Base-by-base conservation (phyloP, 2,797 vertebrate genomes). In the Leptodactylus fallax region DNA sequence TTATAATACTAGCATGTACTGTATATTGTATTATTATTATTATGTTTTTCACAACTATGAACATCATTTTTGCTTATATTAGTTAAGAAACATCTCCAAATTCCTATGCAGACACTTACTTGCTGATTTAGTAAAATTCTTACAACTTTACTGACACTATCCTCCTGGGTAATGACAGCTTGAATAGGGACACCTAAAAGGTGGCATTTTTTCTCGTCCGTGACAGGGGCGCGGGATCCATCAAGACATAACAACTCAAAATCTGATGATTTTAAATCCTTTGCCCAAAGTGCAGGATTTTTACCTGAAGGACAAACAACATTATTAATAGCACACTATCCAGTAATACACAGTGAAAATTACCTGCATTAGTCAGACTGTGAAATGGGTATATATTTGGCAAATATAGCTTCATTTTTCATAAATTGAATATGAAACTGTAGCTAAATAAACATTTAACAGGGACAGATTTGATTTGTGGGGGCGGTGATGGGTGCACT, bases 231-330 rank as follows among this genome's bases (percentile, higher is more conserved):
- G 51, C 90, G 91, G 13, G n/a, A 61, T 0, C 94, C 95, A 0
- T 90, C 81, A 0, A 93, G 95, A 90, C 98, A 98, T 87, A 99
- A 93, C 85, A 99, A 87, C 90, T 94, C 76, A 77, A 95, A 98
- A 0, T 96, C 79, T 0, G 86, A 79, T 21, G 89, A 90, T 76
- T 86, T 91, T 85, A 95, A 91, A 16, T 87, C 6, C 89, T 91
- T 93, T 58, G 94, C 94, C 95, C 95, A 95, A 0, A 45, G 56
- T 27, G 91, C 92, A 36, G 82, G 83, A 51, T 88, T 95, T 88
- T 72, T 93, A 63, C 94, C 95, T 95, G 63, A 56, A 56, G 85
- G 84, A 45, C 19, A 88, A 36, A 79, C 14, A 36, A 60, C 11
- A 77, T n/a, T 11, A 74, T 47, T 11, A 21, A 19, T n/a, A 49